These are phyloP conservation scores for Zaprionus inermis DNA, from an alignment of 1,140 invertebrate genomes.

Conservation along the genomic window DNA sequence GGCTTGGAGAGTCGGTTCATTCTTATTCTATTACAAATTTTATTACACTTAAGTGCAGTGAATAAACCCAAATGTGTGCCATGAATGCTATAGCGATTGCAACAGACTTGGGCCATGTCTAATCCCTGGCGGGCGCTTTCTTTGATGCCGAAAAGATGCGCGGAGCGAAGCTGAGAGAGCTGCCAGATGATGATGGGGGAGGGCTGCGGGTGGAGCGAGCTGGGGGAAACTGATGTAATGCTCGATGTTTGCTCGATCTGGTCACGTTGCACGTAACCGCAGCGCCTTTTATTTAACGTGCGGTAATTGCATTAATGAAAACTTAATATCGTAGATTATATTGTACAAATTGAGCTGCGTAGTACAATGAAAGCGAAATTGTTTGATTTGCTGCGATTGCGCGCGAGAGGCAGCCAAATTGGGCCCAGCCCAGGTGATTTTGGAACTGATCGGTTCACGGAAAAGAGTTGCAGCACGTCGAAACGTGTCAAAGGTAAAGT, in stretches of 20 bases:
- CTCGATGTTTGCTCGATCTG: constrained; percentile 79
- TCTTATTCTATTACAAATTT: constrained; percentile 81
- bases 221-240: constrained; percentile 65
- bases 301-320: constrained; percentile 81
- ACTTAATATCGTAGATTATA: constrained; percentile 79
- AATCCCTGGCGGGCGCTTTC: constrained; percentile 69
- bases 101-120: constrained; percentile 61
- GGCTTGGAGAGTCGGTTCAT: constrained; percentile 15
- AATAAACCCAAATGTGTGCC: constrained; percentile 76
- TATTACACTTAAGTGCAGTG: constrained; percentile 78
- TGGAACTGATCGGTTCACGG: constrained; percentile 49
- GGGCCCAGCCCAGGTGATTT: constrained; percentile 32
- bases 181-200: not conserved
- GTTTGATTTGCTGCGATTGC: constrained; percentile 71
- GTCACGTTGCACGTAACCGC: constrained; percentile 79
- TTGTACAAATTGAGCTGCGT: constrained; percentile 80
- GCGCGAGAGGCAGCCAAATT: constrained; percentile 27
- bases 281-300: constrained; percentile 80
- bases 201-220: constrained; percentile 10
- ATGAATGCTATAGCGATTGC: constrained; percentile 43
- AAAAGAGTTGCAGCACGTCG: not conserved
- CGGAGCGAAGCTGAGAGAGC: constrained; percentile 4
- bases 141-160: constrained; percentile 45
- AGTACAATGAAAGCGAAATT: constrained; percentile 78
- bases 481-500: constrained; percentile 48